Evolutionary conservation across 1,140 invertebrate species (phyloP), one percentile per base, ranked within the genome.

Genomic region (Drosophila mayri): DNA sequence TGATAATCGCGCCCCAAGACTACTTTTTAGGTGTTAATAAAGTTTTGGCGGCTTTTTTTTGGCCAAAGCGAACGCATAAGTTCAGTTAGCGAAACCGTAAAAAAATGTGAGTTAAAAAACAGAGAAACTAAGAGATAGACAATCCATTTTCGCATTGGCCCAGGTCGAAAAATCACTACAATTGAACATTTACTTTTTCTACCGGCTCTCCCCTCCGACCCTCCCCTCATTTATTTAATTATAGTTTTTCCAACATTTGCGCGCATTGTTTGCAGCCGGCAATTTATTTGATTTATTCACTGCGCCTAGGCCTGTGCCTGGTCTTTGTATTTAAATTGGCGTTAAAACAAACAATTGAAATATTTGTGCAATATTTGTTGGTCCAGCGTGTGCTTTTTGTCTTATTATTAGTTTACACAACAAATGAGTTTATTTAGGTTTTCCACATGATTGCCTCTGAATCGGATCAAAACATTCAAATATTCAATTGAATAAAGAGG

Each of bases 71-170:
- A 65, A 50, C 32, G 47, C 40, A 63, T 60, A 57, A 52, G 47
- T 75, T 81, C 49, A 81, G 68, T 81, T 86, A 81, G 82, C 67
- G 62, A 52, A 81, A 79, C 78, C 68, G 82, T 79, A 78, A 78
- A 81, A 81, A 70, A 11, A 63, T 71, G 38, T 72, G 30, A 35
- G 40, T 37, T 41, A 63, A 76, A 77, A 76, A 61, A 76, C 43
- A 35, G 30, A 32, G 7, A 16, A n/a, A 54, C 59, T 16, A 50
- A 25, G 0, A 37, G 41, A 14, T 32, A 25, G 40, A 47, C 30
- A 64, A 61, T 61, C 43, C 64, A 67, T 46, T 61, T 71, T 72
- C 30, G 47, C 16, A 66, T 82, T 83, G 64, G 49, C 47, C 68
- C 74, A 80, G 77, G 64, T 72, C 72, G 65, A 66, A 62, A 60